Evolutionary conservation across 2,888 invertebrate genomes (phyloP), one percentile per base, ranked within the genome.

Genomic region (Liposcelis brunnea): DNA sequence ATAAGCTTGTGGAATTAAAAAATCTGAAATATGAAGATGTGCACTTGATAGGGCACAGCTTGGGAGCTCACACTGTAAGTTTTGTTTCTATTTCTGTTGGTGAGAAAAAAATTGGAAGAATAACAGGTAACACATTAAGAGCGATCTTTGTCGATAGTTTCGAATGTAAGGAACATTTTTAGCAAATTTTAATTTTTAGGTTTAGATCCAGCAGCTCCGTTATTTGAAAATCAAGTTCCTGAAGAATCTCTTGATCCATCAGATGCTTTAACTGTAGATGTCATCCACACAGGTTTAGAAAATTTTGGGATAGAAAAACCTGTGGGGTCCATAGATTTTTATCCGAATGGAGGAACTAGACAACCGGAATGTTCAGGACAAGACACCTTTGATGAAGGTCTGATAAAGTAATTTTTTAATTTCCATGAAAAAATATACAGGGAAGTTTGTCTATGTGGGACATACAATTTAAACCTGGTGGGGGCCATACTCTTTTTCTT

Each of bases 1-100:
- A 26, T 4, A 26, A 26, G 8, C 8, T 26, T 6, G 26, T 8
- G 26, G 5, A 26, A 8, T 6, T 26, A 4, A 8, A 4, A 26
- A 4, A 26, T 26, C 26, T 26, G 4, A 26, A 8, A 26, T 26
- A 6, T 6, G 35, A 35, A 5, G 16, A 16, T 16, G 16, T 35
- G 15, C 40, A 40, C 19, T n/a, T n/a, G 7, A 5, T 40, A n/a
- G 40, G 40, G 6, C 40, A 40, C 40, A 40, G 40, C 19, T 18
- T 40, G 7, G 40, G 40, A 16, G 40, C 40, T 5, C 40, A 40
- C 10, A 21, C 40, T 18, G 16, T 40, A 6, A 10, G 19, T 7
- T 40, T 16, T 18, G 19, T 40, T 14, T 40, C 40, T 18, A 10
- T n/a, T n/a, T n/a, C n/a, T 6, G 26, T 4, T 6, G 8, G 26